phyloP scores from a whole-genome alignment of 2,797 vertebrate genomes.

The Schizopygopsis pylzovi region DNA sequence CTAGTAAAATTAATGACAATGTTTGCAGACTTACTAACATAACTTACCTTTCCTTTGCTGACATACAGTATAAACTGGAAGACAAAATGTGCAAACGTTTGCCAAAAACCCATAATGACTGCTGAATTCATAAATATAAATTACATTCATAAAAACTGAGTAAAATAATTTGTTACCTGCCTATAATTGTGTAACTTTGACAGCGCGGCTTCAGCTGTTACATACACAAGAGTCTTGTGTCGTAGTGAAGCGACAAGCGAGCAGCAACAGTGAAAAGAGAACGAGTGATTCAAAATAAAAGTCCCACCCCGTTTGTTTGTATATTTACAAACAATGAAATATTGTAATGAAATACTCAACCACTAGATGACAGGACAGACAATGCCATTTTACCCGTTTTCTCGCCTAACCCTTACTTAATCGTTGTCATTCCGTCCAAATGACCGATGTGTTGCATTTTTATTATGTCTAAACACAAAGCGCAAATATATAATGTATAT shows the following conservation, averaged over 20 bases:
- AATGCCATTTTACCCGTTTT: not conserved
- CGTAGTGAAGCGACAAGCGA: not conserved
- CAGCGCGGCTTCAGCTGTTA: not conserved
- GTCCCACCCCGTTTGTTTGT: not conserved
- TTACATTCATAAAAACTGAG: not conserved
- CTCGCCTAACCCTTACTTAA: not conserved
- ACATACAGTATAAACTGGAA: not conserved
- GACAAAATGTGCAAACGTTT: not conserved
- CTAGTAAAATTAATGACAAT: not conserved
- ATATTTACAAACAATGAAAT: too few species aligned
- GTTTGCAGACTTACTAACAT: not conserved
- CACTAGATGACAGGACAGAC: slow-evolving; percentile 31
- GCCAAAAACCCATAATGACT: not conserved
- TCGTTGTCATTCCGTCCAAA: not conserved
- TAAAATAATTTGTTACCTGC: not conserved
- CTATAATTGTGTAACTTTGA: not conserved
- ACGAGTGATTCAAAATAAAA: slow-evolving; percentile 18
- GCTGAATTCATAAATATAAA: not conserved
- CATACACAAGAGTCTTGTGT: not conserved
- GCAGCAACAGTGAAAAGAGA: not conserved
- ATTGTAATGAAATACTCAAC: not conserved
- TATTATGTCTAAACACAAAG: not conserved
- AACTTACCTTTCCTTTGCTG: not conserved
- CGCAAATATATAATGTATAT: not conserved
- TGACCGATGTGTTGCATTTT: not conserved